Conservation (phyloP, 2,888 invertebrate genomes). For the Nezara viridula region DNA sequence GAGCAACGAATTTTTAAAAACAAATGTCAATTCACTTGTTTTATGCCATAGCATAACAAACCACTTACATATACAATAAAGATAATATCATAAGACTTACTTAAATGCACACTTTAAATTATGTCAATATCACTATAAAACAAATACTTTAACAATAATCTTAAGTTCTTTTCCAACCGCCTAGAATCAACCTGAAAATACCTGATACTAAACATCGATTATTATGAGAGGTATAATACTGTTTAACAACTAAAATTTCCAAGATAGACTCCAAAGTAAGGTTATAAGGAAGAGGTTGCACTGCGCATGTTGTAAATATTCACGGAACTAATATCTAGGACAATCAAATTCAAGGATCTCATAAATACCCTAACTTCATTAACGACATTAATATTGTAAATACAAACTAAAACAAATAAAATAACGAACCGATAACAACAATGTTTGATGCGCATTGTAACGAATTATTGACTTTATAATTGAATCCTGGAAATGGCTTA, state of each 20-base stretch:
- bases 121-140: background rate
- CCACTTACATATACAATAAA: background rate
- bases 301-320: background rate
- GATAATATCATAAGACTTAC: background rate
- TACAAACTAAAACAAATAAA: background rate
- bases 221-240: slow-evolving; percentile 67
- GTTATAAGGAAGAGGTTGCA: background rate
- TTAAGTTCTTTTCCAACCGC: slow-evolving; percentile 30
- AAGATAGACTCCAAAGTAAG: background rate
- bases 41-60: background rate
- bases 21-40: background rate
- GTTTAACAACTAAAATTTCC: background rate
- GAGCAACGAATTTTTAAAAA: background rate
- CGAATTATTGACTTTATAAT: no score
- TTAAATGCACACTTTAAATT: background rate
- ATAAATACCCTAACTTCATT: background rate
- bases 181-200: slow-evolving; percentile 44
- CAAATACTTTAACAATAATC: background rate
- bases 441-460: no score
- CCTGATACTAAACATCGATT: slow-evolving; percentile 61
- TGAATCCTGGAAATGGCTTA: no score
- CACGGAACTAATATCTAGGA: background rate
- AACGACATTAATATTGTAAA: background rate
- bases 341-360: background rate
- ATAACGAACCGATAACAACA: background rate